Evolutionary conservation across 2,888 invertebrate genomes (phyloP), one percentile per base, ranked within the genome.

Genomic region (Bellardia pandia): DNA sequence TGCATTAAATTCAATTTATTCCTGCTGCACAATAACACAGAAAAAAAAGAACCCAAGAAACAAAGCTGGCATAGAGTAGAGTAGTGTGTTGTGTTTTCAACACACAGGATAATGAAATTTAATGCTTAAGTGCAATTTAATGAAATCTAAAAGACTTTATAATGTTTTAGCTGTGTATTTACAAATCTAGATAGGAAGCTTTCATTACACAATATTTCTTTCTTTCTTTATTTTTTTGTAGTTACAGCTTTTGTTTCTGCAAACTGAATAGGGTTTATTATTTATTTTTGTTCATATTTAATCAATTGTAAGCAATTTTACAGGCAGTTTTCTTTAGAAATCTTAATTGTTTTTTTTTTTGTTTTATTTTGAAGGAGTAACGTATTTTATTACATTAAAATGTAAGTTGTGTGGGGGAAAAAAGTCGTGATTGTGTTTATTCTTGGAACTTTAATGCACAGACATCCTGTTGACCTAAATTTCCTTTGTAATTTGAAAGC

Each of bases 101-200:
- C 9, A 23, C 23, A 58, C 74, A 78, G 74, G 76, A 87, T 88
- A 88, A 86, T 88, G 86, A 86, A 88, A 88, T 88, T 86, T 79
- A 86, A 88, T 88, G 86, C 88, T 77, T 72, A 88, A 88, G 88
- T 86, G 86, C 86, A 86, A 69, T 74, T 77, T 88, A 80, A 86
- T 83, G 69, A 82, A 87, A 75, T 64, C 23, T 76, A 69, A 80
- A 69, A 68, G 68, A 53, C 74, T 71, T 72, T 62, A 53, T 62
- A 62, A 71, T 66, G 72, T 69, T n/a, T 23, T 42, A 11, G 40
- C 4, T 9, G n/a, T 42, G 40, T 33, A 30, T 14, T 64, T 56
- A 45, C 14, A 30, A 66, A 66, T 45, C 30, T 5, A 7, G 48
- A 83, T 23, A 45, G 76, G 56, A 53, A 77, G 45, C 53, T 37